Conservation (phyloP, 2,797 vertebrate genomes). For the Uromys caudimaculatus region DNA sequence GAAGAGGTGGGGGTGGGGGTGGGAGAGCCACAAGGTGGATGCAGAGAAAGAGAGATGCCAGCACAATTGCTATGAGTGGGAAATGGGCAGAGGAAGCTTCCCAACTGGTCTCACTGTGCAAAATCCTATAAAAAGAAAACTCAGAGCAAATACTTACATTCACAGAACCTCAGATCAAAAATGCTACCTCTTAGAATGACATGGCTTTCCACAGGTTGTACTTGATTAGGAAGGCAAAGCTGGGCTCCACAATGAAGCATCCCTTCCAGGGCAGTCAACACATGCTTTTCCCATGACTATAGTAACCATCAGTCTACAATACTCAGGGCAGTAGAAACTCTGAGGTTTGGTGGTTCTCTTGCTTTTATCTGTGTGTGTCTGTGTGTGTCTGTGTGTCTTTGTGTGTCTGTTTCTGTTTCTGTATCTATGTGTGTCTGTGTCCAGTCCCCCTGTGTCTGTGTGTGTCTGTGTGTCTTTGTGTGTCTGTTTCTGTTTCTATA, state of each 20-base stretch:
- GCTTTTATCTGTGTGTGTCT: not conserved
- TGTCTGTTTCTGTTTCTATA: not conserved
- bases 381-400: not conserved
- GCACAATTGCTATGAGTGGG: not conserved
- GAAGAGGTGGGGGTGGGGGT: not conserved
- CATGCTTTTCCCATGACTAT: not conserved
- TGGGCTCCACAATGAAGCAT: not conserved
- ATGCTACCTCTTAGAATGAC: conserved; percentile 12
- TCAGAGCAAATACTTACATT: conserved; percentile 56
- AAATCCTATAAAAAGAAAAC: conserved; percentile 56
- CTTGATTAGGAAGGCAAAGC: conserved; percentile 39
- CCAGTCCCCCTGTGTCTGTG: not conserved
- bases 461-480: not conserved
- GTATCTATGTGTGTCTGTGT: not conserved
- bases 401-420: not conserved
- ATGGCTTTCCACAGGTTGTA: not conserved
- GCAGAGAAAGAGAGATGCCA: not conserved
- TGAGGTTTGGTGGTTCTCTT: not conserved
- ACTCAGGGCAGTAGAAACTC: not conserved
- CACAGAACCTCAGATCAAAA: not conserved
- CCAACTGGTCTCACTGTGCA: not conserved
- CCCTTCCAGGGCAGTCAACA: not conserved
- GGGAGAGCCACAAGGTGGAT: not conserved
- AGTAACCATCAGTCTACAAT: not conserved
- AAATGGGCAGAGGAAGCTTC: not conserved